Evolutionary conservation across 2,888 invertebrate species (phyloP).

Genomic region (Pristionchus maxplancki): DNA sequence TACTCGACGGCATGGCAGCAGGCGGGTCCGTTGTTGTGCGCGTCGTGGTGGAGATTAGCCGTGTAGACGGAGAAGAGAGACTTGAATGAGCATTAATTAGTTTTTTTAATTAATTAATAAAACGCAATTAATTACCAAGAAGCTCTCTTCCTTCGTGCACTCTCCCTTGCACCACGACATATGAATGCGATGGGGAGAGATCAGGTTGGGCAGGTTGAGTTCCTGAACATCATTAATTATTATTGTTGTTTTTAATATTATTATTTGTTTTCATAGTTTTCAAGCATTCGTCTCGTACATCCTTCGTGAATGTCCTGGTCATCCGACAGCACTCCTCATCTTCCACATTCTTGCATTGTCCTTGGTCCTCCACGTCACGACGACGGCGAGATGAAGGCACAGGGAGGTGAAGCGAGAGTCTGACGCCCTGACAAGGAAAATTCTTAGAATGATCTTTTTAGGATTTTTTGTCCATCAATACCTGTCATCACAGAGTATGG

Average conservation of each 20-base stretch:
- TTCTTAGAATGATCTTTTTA: no score
- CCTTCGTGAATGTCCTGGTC: neutral
- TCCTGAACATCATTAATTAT: neutral
- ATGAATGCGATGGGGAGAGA: neutral
- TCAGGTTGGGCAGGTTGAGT: neutral
- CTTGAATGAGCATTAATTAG: no score
- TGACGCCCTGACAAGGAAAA: neutral
- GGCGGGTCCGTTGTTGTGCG: neutral
- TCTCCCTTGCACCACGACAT: neutral
- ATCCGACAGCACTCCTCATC: neutral
- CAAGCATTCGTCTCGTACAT: neutral
- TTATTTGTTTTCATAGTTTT: no score
- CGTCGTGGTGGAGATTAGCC: neutral
- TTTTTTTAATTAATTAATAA: no score
- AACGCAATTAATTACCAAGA: neutral
- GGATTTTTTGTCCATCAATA: no score
- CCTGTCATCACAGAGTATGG: no score
- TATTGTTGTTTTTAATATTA: no score
- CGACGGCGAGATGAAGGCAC: neutral
- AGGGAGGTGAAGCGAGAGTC: neutral
- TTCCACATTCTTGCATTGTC: neutral
- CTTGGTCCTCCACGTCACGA: neutral
- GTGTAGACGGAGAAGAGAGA: no score
- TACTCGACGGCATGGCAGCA: neutral
- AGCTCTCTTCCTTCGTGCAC: neutral